Percentiles rank a stretch among this genome's conserved stretches.
These are phyloP conservation scores for Australoheros facetus DNA, from an alignment of 2,797 vertebrate species.

Conservation along the genomic window DNA sequence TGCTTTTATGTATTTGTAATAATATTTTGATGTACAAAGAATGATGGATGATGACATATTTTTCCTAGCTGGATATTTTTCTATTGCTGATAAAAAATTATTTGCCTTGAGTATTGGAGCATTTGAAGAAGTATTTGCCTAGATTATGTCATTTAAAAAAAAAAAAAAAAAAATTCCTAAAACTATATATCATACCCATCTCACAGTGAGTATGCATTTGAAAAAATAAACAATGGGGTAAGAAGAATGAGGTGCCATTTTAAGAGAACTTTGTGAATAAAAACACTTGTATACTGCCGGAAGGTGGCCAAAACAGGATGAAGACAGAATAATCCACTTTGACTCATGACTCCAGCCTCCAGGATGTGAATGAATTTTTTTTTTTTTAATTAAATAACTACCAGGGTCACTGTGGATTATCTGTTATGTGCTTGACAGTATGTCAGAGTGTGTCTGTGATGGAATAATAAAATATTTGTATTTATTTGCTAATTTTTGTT, in stretches of 20 bases:
- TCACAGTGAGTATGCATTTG: neutral
- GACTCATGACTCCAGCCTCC: neutral
- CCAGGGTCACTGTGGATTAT: conserved; percentile 22
- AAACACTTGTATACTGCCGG: conserved; percentile 6
- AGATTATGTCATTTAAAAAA: neutral
- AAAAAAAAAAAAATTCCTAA: neutral
- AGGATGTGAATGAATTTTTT: conserved; percentile 6
- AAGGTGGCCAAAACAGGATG: neutral
- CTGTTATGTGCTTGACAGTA: neutral
- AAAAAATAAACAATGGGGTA: neutral
- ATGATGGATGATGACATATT: conserved; percentile 36
- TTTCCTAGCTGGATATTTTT: conserved; percentile 47
- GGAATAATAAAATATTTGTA: conserved; percentile 52
- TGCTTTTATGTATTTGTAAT: conserved; percentile 57
- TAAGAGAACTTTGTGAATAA: neutral
- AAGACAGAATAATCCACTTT: conserved; percentile 6
- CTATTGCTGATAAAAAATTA: conserved; percentile 21
- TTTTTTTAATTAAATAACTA: conserved; percentile 3
- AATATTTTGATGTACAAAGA: conserved; percentile 49
- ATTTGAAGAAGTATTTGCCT: neutral
- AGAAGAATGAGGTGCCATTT: neutral
- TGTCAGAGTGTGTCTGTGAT: conserved; percentile 39
- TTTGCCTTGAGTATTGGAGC: conserved; percentile 5
- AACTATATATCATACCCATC: neutral
- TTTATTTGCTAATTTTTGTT: conserved; percentile 46